A percentile compares a stretch with the other conserved stretches of the same genome.
Conservation (phyloP, 2,113 vertebrate species). For the Pyrgilauda ruficollis region DNA sequence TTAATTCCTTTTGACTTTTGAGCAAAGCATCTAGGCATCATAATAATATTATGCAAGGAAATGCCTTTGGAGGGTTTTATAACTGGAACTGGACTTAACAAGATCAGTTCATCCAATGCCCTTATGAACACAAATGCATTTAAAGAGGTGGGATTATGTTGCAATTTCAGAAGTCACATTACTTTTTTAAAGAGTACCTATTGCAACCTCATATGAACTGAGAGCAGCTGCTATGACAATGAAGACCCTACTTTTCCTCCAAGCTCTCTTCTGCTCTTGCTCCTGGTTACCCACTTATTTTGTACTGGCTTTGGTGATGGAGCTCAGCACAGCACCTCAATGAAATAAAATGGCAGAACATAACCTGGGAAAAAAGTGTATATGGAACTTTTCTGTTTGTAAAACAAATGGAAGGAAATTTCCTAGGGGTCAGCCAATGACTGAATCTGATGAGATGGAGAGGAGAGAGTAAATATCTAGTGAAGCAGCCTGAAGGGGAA, state of each 20-base stretch:
- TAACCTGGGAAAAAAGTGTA: not conserved
- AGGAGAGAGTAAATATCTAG: not conserved
- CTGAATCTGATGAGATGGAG: not conserved
- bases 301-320: not conserved
- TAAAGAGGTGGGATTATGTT: not conserved
- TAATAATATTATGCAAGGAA: not conserved
- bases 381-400: not conserved
- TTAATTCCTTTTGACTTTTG: slow-evolving; percentile 26
- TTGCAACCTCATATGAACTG: not conserved
- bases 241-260: not conserved
- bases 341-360: not conserved
- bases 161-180: not conserved
- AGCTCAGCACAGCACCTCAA: not conserved
- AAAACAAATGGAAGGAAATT: not conserved
- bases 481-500: not conserved
- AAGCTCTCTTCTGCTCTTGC: not conserved
- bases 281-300: not conserved
- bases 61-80: not conserved
- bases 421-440: not conserved
- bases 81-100: not conserved
- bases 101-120: not conserved
- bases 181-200: not conserved
- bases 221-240: not conserved
- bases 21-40: not conserved
- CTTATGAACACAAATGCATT: not conserved